Evolutionary conservation across 2,797 vertebrate species (phyloP).

Genomic region (Phylloscopus collybita): DNA sequence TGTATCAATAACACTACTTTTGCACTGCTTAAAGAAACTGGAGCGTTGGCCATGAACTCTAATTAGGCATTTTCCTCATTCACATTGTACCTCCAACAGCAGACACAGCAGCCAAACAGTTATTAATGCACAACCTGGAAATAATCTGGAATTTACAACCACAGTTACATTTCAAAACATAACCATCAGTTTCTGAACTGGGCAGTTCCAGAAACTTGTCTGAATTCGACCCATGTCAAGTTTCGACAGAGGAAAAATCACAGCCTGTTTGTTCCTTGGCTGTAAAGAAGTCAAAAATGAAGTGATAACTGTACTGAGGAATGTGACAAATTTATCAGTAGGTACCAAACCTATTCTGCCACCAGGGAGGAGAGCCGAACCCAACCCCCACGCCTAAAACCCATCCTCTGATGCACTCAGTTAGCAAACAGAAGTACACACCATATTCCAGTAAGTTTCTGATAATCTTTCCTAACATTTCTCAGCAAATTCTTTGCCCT

Average conservation of each 20-base stretch:
- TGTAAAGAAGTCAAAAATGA: neutral
- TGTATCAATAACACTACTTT: neutral
- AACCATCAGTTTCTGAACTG: neutral
- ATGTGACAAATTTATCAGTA: neutral
- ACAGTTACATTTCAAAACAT: neutral
- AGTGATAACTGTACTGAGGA: neutral
- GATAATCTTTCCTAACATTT: neutral
- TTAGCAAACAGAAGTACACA: neutral
- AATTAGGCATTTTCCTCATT: neutral
- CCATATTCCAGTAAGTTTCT: neutral
- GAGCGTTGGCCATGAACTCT: neutral
- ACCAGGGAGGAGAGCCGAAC: neutral
- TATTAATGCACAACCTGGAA: neutral
- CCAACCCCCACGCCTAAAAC: accelerated
- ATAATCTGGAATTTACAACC: neutral
- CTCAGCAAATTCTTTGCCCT: neutral
- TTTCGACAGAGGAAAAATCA: neutral
- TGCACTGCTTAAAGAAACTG: neutral
- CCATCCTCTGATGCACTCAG: neutral
- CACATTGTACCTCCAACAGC: neutral
- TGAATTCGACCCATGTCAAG: neutral
- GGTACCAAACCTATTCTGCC: neutral
- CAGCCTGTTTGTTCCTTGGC: neutral
- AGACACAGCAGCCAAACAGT: neutral
- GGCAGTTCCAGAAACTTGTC: neutral